A percentile compares a stretch with the other conserved stretches of the same genome.
Conservation (phyloP, 2,888 invertebrate species). For the Cataglyphis altisquamis region DNA sequence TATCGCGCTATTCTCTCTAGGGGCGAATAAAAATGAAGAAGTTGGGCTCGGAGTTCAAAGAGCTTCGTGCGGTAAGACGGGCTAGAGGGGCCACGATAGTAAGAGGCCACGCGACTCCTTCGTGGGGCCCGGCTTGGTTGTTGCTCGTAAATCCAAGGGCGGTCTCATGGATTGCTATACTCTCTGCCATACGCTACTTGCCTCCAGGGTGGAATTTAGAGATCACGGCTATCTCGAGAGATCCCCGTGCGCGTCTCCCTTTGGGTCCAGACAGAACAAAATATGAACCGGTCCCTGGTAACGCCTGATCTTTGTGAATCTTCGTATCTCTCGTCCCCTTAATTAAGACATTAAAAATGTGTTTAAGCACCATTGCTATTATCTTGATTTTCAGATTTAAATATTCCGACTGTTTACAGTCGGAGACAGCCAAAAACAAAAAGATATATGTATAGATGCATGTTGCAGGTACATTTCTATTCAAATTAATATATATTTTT, state of each 20-base stretch:
- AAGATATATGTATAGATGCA: neutral
- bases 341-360: constrained; percentile 35
- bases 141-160: constrained; percentile 77
- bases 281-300: constrained; percentile 40
- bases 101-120: constrained; percentile 73
- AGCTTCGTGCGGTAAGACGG: neutral
- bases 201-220: constrained; percentile 73
- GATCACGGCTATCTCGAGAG: constrained; percentile 64
- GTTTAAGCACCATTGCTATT: constrained; percentile 14
- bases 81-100: neutral
- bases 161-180: constrained; percentile 65
- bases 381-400: neutral
- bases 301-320: constrained; percentile 34
- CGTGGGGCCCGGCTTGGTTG: constrained; percentile 64
- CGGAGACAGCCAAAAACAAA: neutral
- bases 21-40: constrained; percentile 35
- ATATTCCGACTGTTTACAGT: neutral
- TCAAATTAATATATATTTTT: too few relatives aligned
- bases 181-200: constrained; percentile 58
- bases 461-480: neutral
- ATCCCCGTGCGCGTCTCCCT: constrained; percentile 36
- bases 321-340: constrained; percentile 13
- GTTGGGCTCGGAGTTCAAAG: constrained; percentile 45
- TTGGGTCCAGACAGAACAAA: constrained; percentile 40
- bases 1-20: constrained; percentile 62